Evolutionary conservation across 1,140 invertebrate species (phyloP), one percentile per base, ranked within the genome.

Genomic region (Himalopsyche phryganea): DNA sequence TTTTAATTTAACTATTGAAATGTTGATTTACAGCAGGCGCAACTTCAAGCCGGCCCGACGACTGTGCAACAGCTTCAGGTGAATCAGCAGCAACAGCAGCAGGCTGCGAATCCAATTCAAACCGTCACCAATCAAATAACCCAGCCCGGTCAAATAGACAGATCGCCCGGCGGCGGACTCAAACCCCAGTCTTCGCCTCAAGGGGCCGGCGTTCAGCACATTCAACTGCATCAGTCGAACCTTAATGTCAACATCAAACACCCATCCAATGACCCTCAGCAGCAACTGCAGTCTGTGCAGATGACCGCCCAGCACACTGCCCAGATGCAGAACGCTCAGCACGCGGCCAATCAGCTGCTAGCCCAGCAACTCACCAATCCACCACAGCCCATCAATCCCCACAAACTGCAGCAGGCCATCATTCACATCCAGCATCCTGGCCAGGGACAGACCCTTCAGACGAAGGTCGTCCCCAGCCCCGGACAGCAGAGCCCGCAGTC

Each of bases 381-480:
- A 9, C 76, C 71, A 19, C 76, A 78, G 62, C 74, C 73, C 7
- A 71, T 69, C 49, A 80, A 69, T 66, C 77, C 75, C 10, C 80
- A 80, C 41, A 80, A 80, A 49, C 74, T 79, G 62, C 78, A 78
- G 51, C 74, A 73, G 10, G 72, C 76, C 38, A 76, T 78, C 42
- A 75, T 76, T 55, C 72, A 80, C 61, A 78, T 77, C 65, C 72
- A 76, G 47, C 76, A 79, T 54, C 74, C 66, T 14, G 76, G 77
- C 48, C 71, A 62, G 70, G 70, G 57, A 58, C 75, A 58, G 69
- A 73, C 52, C 58, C 71, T 55, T 63, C 72, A 44, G 17, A 65
- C 56, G 36, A 62, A 62, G 44, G 55, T 58, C 7, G 52, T 50
- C 17, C 52, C 61, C 0, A 63, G 53, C 38, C 57, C 55, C 35